phyloP scores from a whole-genome alignment of 2,797 vertebrate genomes.

The Ctenochaetus hawaiiensis region DNA sequence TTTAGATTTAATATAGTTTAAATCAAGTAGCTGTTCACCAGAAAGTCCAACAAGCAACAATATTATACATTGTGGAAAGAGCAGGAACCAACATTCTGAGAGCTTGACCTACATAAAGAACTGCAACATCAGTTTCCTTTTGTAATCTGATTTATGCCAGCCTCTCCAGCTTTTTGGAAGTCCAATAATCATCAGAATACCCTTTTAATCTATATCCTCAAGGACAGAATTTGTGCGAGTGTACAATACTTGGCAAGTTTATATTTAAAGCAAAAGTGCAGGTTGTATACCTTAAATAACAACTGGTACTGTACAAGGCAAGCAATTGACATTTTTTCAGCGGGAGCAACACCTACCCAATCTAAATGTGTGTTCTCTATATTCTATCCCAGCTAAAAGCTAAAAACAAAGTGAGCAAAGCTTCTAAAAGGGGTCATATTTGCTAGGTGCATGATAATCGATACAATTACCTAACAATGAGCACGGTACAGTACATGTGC shows the following conservation, averaged over 20 bases:
- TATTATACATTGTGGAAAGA: neutral
- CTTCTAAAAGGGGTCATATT: slow-evolving; percentile 31
- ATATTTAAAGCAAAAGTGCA: slow-evolving; percentile 3
- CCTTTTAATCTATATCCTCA: slow-evolving; percentile 26
- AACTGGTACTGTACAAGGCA: neutral
- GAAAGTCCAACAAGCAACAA: neutral
- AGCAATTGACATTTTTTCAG: slow-evolving; percentile 1
- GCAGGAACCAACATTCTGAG: neutral
- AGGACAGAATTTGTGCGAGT: slow-evolving; percentile 17
- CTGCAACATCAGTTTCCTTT: slow-evolving; percentile 11
- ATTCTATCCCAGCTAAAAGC: slow-evolving; percentile 1
- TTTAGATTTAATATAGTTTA: neutral
- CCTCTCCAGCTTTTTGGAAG: neutral
- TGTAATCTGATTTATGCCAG: slow-evolving; percentile 8
- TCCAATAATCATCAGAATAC: neutral
- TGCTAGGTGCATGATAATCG: slow-evolving; percentile 20
- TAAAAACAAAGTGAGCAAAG: slow-evolving; percentile 25
- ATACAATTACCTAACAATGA: slow-evolving; percentile 36
- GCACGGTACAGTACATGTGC: slow-evolving; percentile 10
- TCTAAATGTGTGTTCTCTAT: neutral
- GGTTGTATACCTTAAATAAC: neutral
- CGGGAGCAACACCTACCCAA: neutral
- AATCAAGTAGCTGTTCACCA: neutral
- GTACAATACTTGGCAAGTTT: neutral
- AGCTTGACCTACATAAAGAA: neutral